Evolutionary conservation across 1,140 invertebrate species (phyloP).

Genomic region (Zophobas morio): DNA sequence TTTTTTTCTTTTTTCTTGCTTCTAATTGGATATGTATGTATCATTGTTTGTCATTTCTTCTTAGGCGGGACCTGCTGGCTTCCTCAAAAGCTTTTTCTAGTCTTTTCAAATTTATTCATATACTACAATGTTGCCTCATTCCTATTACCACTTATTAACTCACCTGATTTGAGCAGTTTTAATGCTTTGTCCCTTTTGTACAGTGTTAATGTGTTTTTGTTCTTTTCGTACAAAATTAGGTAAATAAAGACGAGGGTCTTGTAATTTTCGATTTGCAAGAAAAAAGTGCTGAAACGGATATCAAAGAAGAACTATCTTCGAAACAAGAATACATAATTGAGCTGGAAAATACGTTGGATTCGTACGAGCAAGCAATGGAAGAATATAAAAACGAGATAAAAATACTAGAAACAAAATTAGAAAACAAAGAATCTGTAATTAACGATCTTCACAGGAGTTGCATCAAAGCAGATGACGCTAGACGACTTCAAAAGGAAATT

Average conservation of each 20-base stretch:
- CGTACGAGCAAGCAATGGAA: conserved; percentile 52
- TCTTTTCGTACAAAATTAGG: conserved; percentile 52
- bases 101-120: conserved; percentile 57
- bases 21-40: conserved; percentile 54
- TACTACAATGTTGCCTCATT: conserved; percentile 62
- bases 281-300: conserved; percentile 31
- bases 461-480: conserved; percentile 43
- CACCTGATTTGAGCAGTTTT: conserved; percentile 43
- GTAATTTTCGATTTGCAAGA: conserved; percentile 49
- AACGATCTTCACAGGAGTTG: conserved; percentile 42
- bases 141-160: conserved; percentile 50
- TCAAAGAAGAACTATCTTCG: conserved; percentile 50
- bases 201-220: conserved; percentile 52
- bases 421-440: conserved; percentile 51
- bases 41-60: not conserved
- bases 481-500: conserved; percentile 52
- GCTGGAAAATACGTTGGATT: conserved; percentile 53
- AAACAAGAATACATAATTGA: conserved; percentile 56
- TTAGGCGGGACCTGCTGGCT: conserved; percentile 87
- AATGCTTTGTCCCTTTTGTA: conserved; percentile 51
- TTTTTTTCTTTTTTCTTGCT: conserved; percentile 45
- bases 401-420: conserved; percentile 59
- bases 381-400: conserved; percentile 55
- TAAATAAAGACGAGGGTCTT: conserved; percentile 45
- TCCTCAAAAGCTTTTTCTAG: conserved; percentile 93